These are phyloP conservation scores for Pseudomyrmex dendroicus DNA, from an alignment of 1,140 invertebrate species.

Conservation along the genomic window DNA sequence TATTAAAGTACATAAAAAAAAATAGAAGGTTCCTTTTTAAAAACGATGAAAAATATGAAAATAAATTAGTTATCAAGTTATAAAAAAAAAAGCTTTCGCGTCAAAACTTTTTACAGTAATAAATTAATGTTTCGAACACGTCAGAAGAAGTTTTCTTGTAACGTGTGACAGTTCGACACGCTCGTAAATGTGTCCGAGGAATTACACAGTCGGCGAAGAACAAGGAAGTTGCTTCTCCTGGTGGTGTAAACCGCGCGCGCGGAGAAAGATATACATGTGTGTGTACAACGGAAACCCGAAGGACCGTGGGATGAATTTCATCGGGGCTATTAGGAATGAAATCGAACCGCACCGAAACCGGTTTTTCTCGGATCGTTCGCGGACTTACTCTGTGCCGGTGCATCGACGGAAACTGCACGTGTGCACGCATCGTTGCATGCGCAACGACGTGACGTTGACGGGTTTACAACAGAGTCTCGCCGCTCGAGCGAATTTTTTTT, in stretches of 20 bases:
- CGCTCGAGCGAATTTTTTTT: constrained; percentile 56
- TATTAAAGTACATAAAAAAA: neutral
- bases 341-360: constrained; percentile 75
- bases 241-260: constrained; percentile 12
- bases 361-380: constrained; percentile 70
- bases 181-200: neutral
- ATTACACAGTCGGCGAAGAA: neutral
- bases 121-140: no score
- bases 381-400: constrained; percentile 40
- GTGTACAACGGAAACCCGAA: constrained; percentile 5
- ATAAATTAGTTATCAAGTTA: no score
- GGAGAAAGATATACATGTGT: constrained; percentile 20
- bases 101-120: no score
- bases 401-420: constrained; percentile 56
- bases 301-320: constrained; percentile 76
- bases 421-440: constrained; percentile 65
- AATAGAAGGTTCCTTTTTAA: no score
- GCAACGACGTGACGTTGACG: constrained; percentile 70
- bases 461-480: constrained; percentile 64
- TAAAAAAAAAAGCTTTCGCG: no score
- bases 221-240: constrained; percentile 50
- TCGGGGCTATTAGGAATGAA: constrained; percentile 76
- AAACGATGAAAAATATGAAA: no score
- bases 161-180: no score
- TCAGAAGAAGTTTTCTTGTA: no score